phyloP scores from a whole-genome alignment of 2,797 vertebrate species.

The Phylloscopus collybita region DNA sequence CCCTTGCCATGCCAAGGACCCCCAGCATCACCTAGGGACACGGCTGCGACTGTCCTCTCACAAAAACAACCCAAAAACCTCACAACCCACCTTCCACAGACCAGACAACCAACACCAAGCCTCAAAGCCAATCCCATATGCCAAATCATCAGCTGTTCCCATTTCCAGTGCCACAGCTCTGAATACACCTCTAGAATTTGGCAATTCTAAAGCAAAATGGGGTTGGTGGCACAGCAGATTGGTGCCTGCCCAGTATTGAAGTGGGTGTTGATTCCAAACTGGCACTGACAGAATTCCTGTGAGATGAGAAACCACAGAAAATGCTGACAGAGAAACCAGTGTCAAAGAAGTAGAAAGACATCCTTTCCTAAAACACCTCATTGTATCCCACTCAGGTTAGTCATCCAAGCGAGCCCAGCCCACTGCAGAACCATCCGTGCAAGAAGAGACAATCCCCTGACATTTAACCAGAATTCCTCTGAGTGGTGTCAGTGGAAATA shows the following conservation, averaged over 20 bases:
- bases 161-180: too few species aligned
- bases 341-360: not conserved
- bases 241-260: fast-evolving
- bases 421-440: not conserved
- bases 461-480: not conserved
- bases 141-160: too few species aligned
- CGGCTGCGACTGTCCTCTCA: fast-evolving
- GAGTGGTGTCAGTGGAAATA: not conserved
- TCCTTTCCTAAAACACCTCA: not conserved
- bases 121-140: not conserved
- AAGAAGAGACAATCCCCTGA: not conserved
- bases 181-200: not conserved
- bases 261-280: not conserved
- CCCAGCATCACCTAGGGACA: not conserved
- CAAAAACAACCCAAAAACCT: not conserved
- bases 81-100: too few species aligned
- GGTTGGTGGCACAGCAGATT: not conserved
- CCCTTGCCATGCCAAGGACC: not conserved
- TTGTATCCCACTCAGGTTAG: not conserved
- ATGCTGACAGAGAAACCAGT: not conserved
- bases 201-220: not conserved
- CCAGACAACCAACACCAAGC: fast-evolving
- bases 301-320: not conserved
- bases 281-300: not conserved
- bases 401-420: not conserved